A percentile compares a stretch with the other conserved stretches of the same genome.
These are phyloP conservation scores for Troides aeacus DNA, from an alignment of 2,888 invertebrate genomes.

Conservation along the genomic window DNA sequence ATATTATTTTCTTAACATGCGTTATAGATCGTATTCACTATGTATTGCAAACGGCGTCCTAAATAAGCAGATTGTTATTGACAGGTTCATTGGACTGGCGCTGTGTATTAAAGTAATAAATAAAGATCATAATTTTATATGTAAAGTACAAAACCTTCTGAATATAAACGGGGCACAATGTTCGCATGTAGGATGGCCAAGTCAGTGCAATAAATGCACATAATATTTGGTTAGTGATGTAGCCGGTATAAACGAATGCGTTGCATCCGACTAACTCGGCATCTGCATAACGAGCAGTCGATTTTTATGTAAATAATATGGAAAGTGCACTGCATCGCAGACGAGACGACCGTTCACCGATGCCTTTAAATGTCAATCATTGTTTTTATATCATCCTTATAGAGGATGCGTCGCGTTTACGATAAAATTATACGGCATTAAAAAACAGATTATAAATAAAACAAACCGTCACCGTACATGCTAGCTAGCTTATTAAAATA, in stretches of 20 bases:
- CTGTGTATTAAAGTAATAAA: conserved; percentile 40
- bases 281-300: conserved; percentile 68
- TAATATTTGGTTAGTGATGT: conserved; percentile 71
- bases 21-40: conserved; percentile 6
- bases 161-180: conserved; percentile 26
- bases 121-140: neutral
- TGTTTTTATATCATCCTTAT: conserved; percentile 14
- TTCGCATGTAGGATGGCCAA: conserved; percentile 45
- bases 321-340: conserved; percentile 12
- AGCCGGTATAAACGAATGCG: conserved; percentile 47
- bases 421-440: conserved; percentile 22
- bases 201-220: conserved; percentile 73
- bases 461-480: neutral
- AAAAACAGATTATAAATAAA: conserved; percentile 6
- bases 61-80: conserved; percentile 66
- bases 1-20: conserved; percentile 4
- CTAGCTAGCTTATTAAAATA: neutral
- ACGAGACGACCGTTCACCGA: conserved; percentile 13
- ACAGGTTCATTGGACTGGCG: conserved; percentile 58
- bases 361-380: conserved; percentile 25
- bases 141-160: neutral
- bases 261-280: conserved; percentile 48
- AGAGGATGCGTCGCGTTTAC: conserved; percentile 4
- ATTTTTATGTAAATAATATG: conserved; percentile 36
- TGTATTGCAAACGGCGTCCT: conserved; percentile 54